Evolutionary conservation across 2,888 invertebrate species (phyloP).

Genomic region (Piscicola geometra): DNA sequence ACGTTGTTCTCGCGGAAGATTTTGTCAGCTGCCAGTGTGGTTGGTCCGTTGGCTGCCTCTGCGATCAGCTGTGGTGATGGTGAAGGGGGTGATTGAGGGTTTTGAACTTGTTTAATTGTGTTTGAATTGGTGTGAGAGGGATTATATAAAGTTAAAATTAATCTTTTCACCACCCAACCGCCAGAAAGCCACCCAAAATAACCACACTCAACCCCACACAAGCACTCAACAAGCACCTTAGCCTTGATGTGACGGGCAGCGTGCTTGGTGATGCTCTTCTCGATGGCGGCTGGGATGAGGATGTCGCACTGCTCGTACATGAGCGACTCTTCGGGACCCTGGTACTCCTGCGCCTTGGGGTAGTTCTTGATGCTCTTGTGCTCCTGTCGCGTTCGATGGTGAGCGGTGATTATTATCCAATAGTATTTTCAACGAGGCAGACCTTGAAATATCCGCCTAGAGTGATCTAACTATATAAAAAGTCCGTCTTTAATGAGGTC

Average conservation of each 20-base stretch:
- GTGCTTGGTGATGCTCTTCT: slow-evolving; percentile 80
- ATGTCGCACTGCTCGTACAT: slow-evolving; percentile 91
- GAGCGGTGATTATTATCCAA: background rate
- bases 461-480: no score
- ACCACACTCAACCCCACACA: background rate
- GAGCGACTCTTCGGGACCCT: slow-evolving; percentile 64
- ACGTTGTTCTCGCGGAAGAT: slow-evolving; percentile 80
- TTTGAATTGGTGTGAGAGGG: background rate
- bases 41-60: slow-evolving; percentile 95
- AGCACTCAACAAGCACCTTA: no score
- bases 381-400: no score
- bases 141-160: background rate
- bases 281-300: slow-evolving; percentile 89
- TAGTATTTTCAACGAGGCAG: no score
- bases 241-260: slow-evolving; percentile 85
- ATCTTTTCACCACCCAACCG: no score
- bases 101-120: no score
- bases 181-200: no score
- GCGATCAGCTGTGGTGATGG: no score
- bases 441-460: no score
- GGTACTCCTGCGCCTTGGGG: slow-evolving; percentile 80
- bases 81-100: background rate
- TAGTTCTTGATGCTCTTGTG: slow-evolving; percentile 88
- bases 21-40: slow-evolving; percentile 88
- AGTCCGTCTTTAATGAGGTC: no score